Conservation (phyloP, 2,888 invertebrate species). For the Drosophila acutilabella region DNA sequence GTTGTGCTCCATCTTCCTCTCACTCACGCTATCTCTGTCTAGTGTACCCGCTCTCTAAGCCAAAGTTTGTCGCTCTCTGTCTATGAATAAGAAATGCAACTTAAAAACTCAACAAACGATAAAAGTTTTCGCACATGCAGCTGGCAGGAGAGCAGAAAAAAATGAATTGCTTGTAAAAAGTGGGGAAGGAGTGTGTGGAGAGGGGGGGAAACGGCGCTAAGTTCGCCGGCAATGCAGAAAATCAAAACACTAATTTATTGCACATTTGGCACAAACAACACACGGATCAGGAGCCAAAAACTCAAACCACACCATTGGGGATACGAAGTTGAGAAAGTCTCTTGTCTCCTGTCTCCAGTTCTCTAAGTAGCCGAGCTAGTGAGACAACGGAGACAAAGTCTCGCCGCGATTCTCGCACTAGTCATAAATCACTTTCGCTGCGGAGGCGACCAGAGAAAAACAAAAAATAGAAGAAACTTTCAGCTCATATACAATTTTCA, state of each 20-base stretch:
- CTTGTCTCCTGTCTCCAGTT: constrained; percentile 1
- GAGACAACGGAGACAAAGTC: constrained; percentile 59
- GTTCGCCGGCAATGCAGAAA: constrained; percentile 69
- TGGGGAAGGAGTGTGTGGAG: background rate
- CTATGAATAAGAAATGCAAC: constrained; percentile 73
- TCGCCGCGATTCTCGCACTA: constrained; percentile 67
- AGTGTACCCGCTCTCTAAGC: constrained; percentile 8
- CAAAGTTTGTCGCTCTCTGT: constrained; percentile 59
- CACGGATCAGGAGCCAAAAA: constrained; percentile 60
- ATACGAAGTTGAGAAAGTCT: constrained; percentile 38
- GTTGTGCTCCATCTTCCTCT: constrained; percentile 13
- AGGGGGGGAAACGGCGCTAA: constrained; percentile 58
- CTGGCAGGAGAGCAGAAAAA: constrained; percentile 8
- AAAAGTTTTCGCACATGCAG: constrained; percentile 75
- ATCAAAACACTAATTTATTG: constrained; percentile 79
- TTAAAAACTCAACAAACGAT: constrained; percentile 70
- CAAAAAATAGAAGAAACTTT: constrained; percentile 26
- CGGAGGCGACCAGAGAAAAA: constrained; percentile 20
- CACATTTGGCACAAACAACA: constrained; percentile 80
- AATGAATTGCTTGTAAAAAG: background rate
- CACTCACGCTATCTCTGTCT: constrained; percentile 6
- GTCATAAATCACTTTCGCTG: constrained; percentile 81
- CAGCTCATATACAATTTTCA: constrained; percentile 57
- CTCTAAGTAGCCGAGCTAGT: constrained; percentile 52
- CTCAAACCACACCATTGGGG: constrained; percentile 61